phyloP scores from a whole-genome alignment of 2,113 vertebrate species.

The Hepsetus odoe region DNA sequence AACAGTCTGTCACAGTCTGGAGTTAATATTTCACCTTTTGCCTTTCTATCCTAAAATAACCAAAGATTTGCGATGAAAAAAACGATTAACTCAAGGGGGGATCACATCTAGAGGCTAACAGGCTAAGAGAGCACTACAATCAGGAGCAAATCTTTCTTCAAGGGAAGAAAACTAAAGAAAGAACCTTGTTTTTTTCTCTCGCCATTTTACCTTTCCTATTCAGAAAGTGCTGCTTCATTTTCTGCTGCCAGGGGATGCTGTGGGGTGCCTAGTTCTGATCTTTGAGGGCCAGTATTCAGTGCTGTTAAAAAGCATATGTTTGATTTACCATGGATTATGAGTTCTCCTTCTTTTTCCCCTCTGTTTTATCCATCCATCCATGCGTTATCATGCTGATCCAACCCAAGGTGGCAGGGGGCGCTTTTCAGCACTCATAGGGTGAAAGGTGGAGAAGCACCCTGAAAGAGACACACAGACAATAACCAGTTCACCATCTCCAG shows the following conservation, averaged over 20 bases:
- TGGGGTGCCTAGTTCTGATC: background rate
- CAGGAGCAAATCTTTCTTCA: background rate
- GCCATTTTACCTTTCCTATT: background rate
- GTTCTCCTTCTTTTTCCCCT: too few species aligned
- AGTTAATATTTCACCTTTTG: background rate
- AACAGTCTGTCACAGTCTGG: background rate
- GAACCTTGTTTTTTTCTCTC: background rate
- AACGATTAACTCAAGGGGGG: background rate
- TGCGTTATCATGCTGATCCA: too few species aligned
- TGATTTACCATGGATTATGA: too few species aligned
- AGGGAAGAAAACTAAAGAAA: background rate
- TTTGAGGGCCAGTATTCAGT: too few species aligned
- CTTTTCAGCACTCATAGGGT: too few species aligned
- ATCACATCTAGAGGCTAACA: background rate
- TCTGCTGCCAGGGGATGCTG: too few species aligned
- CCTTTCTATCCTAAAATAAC: background rate
- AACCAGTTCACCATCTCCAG: too few species aligned
- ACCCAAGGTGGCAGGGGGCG: too few species aligned
- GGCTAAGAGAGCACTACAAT: background rate
- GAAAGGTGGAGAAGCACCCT: too few species aligned
- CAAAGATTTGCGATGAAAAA: background rate
- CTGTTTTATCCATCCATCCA: too few species aligned
- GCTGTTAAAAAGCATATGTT: too few species aligned
- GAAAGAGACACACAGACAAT: too few species aligned
- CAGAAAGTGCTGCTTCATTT: background rate